Conservation (phyloP, 2,113 vertebrate species). For the Propithecus coquereli region DNA sequence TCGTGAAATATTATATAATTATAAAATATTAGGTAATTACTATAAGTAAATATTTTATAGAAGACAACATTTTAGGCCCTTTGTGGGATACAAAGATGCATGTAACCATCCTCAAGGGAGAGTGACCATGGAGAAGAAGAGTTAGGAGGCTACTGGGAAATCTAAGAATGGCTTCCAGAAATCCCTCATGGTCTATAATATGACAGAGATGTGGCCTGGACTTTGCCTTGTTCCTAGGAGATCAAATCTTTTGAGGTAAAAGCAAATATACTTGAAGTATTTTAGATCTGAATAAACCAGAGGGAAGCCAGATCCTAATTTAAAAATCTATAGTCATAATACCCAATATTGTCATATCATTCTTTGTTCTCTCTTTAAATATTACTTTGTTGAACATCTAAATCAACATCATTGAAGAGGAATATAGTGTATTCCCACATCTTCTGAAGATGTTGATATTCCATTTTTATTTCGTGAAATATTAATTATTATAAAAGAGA, state of each 20-base stretch:
- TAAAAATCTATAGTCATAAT: neutral
- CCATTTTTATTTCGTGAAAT: neutral
- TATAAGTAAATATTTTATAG: neutral
- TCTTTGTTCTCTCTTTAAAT: neutral
- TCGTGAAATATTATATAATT: neutral
- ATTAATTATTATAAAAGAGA: neutral
- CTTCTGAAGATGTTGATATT: neutral
- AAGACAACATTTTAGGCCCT: neutral
- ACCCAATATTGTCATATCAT: neutral
- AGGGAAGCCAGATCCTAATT: neutral
- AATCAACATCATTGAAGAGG: neutral
- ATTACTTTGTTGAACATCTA: neutral
- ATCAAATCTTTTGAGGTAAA: neutral
- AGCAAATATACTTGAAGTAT: neutral
- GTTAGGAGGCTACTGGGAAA: neutral
- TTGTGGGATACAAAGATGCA: neutral
- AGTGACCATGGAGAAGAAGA: neutral
- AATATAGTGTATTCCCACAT: neutral
- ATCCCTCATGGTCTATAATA: neutral
- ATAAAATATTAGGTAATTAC: neutral
- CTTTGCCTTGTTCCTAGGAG: neutral
- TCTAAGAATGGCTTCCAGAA: neutral
- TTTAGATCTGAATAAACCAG: neutral
- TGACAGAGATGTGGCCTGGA: neutral
- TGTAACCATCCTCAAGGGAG: neutral